Conservation (phyloP, 2,888 invertebrate species). For the Linyphia triangularis region DNA sequence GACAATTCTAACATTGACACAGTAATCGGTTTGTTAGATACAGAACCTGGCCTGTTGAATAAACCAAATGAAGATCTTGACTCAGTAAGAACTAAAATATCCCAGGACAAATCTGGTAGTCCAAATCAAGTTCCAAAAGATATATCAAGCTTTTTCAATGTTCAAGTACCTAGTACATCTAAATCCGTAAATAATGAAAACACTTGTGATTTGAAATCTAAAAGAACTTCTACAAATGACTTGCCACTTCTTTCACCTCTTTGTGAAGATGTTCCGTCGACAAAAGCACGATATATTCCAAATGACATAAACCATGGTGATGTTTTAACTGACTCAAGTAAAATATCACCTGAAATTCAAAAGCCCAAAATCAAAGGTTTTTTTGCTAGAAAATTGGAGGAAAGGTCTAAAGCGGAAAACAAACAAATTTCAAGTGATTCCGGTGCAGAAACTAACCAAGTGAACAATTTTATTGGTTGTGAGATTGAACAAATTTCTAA, state of each 20-base stretch:
- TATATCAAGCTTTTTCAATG: slow-evolving; percentile 38
- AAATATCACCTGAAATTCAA: background rate
- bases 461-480: background rate
- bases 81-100: background rate
- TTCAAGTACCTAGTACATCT: background rate
- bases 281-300: background rate
- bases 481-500: background rate
- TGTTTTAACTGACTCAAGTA: background rate
- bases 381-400: slow-evolving; percentile 69
- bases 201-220: background rate
- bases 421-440: background rate
- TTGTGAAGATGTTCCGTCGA: background rate
- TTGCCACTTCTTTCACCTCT: background rate
- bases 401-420: slow-evolving; percentile 10
- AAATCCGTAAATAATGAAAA: background rate
- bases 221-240: background rate
- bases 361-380: slow-evolving; percentile 47
- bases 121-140: background rate
- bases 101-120: background rate
- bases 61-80: background rate
- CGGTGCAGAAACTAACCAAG: background rate
- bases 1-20: slow-evolving; percentile 39
- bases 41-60: background rate
- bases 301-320: background rate
- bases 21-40: slow-evolving; percentile 16